Evolutionary conservation across 2,797 vertebrate genomes (phyloP), one percentile per base, ranked within the genome.

Genomic region (Myotis pilosus): DNA sequence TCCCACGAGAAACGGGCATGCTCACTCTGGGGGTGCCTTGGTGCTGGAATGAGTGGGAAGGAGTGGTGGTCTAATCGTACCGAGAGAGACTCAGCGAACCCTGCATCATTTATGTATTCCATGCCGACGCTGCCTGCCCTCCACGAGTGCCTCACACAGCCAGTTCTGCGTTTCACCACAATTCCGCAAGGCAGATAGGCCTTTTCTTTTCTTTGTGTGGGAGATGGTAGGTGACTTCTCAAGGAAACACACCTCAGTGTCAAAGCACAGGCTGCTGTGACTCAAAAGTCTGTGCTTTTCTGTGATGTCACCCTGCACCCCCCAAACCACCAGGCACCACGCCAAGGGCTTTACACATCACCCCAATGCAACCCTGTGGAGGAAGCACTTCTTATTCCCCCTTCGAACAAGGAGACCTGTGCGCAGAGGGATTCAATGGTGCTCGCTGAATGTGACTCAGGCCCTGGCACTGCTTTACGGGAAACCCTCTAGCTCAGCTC

Each of bases 331-430:
- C 75, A 51, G 71, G 71, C 93, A 57, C 28, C 12, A 1, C 22
- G 69, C 84, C 72, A 47, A 51, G 30, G 66, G 30, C 75, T 94
- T 79, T 66, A 4, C 38, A 8, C 47, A 51, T 85, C 82, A 84
- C 87, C 68, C 71, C 94, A 19, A 3, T 0, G 5, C 22, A 44
- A 1, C 49, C 23, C 71, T 11, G 1, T 17, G 33, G 71, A 36
- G 84, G 76, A 69, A 57, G n/a, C 28, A 8, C 44, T 86, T 66
- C 71, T 68, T 60, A 49, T 68, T 74, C 23, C 53, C n/a, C 66
- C 49, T 60, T 44, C 6, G 13, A 68, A 84, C 57, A 68, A 38
- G 68, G 64, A 87, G 78, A 75, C 49, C 4, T 22, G 75, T 68
- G 95, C 90, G 53, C 88, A 75, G 78, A 75, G 53, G 25, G 25